Base-by-base conservation (phyloP, 1,140 invertebrate species). In the Muscidifurax raptorellus region DNA sequence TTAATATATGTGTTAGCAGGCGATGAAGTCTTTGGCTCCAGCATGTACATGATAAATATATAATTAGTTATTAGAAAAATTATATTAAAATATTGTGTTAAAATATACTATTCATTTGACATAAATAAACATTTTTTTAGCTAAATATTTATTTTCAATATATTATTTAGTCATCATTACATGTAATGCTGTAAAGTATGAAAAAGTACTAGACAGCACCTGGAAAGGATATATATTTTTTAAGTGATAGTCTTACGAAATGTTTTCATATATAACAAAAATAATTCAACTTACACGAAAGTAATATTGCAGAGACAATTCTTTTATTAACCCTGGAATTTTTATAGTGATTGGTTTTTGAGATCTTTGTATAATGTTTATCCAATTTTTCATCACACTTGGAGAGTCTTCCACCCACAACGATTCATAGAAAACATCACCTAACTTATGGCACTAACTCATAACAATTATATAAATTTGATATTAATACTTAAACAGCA, bases 231-330 rank as follows among this genome's bases (percentile, higher is more conserved):
- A n/a, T 25, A 75, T 75, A 22, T n/a, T 13, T 36, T 25, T n/a
- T n/a, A n/a, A n/a, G n/a, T n/a, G n/a, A n/a, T n/a, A n/a, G n/a
- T n/a, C n/a, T n/a, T n/a, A n/a, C n/a, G n/a, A n/a, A n/a, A n/a
- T n/a, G n/a, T n/a, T n/a, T n/a, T n/a, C n/a, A n/a, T n/a, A n/a
- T n/a, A n/a, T n/a, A n/a, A n/a, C n/a, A n/a, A n/a, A n/a, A n/a
- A 40, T n/a, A 18, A 6, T 75, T 22, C 15, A 36, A 75, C 36
- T 44, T 75, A 75, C 72, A 1, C 27, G 18, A 75, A 5, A 75
- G 36, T 75, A 85, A 71, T 80, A 86, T 82, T 86, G 47, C 1
- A 86, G 59, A 67, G 86, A 86, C 44, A 86, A 80, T 71, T 75
- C 69, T 76, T 74, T 64, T 40, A 86, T 83, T 22, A 84, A 18